Base-by-base conservation (phyloP, 2,888 invertebrate genomes). In the Agonopterix subpropinquella region DNA sequence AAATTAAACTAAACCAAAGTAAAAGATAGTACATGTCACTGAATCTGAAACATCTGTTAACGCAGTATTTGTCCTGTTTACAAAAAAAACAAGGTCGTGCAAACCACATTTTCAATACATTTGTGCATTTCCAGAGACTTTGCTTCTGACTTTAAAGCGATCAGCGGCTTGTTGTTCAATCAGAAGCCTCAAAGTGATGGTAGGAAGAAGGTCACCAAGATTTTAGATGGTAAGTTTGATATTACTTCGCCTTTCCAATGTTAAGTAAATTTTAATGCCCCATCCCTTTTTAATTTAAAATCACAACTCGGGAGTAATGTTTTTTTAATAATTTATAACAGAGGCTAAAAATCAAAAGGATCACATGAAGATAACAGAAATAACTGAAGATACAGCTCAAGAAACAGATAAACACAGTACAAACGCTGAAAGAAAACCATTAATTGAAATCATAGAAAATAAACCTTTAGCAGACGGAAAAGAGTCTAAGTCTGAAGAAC, bases 361-460 rank as follows among this genome's bases (percentile, higher is more conserved):
- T 0, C 52, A 63, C 47, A 49, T 47, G 4, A 65, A 56, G 53
- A 64, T 70, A 47, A 61, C 61, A 3, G 72, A 77, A 64, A 53
- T 67, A 2, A 47, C 51, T 2, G 53, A 64, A 10, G 69, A 65
- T 36, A 58, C 39, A 10, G 51, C 53, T 5, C 43, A 54, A 18
- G 63, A 64, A 47, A 61, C 57, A 11, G 8, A 9, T 11, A 35
- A 47, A 4, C 11, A 36, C 1, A 37, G 50, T n/a, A 55, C 57
- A 15, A 28, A 28, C 5, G 77, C 63, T 11, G 70, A 71, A 58
- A 72, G 61, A 47, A 85, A 80, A 60, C 69, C 80, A 0, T 53
- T 84, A 1, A 70, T 81, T 54, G 77, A 87, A 70, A 70, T 85
- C 2, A 70, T 84, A 41, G 78, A 79, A 41, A 54, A 62, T 18